Base-by-base conservation (phyloP, 2,797 vertebrate genomes). In the Coluber constrictor region DNA sequence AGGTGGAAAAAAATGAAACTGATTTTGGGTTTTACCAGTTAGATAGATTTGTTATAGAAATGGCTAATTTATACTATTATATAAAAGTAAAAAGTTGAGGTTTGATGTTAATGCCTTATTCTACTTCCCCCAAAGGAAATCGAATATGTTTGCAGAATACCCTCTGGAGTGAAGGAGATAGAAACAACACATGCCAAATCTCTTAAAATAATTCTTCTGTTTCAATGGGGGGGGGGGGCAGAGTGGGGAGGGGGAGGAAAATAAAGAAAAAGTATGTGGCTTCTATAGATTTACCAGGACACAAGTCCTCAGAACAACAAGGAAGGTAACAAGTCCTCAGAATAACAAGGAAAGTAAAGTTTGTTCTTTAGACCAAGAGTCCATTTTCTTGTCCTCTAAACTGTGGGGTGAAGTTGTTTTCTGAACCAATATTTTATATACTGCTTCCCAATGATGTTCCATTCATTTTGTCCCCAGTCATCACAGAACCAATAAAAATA, bases 121-220 rank as follows among this genome's bases (percentile, higher is more conserved):
- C 29, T 66, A 66, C 27, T 63, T 4, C 61, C 29, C 12, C 4
- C 29, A 66, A n/a, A n/a, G 29, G 4, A 27, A 12, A 27, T 63
- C 1, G 3, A 92, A 61, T 94, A 55, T 86, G 18, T 63, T 23
- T 29, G 51, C 5, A 55, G 15, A 47, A 61, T 93, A 92, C 29
- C n/a, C n/a, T 23, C 0, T 57, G 15, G 57, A 37, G 18, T 4
- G 86, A 56, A 27, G 86, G 18, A 93, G 20, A 60, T 47, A 93
- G 43, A 86, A 88, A 51, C 92, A 37, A 9, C 66, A 43, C 79
- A 43, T 27, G 29, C 47, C 20, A 51, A 27, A 87, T 11, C 60
- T 92, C 56, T 95, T 94, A 90, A 91, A 83, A 87, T 43, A 55
- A 47, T 93, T 23, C 89, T 88, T 86, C 83, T 59, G 70, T 92